Evolutionary conservation across 2,113 vertebrate species (phyloP), one percentile per base, ranked within the genome.

Genomic region (Xenopus borealis): DNA sequence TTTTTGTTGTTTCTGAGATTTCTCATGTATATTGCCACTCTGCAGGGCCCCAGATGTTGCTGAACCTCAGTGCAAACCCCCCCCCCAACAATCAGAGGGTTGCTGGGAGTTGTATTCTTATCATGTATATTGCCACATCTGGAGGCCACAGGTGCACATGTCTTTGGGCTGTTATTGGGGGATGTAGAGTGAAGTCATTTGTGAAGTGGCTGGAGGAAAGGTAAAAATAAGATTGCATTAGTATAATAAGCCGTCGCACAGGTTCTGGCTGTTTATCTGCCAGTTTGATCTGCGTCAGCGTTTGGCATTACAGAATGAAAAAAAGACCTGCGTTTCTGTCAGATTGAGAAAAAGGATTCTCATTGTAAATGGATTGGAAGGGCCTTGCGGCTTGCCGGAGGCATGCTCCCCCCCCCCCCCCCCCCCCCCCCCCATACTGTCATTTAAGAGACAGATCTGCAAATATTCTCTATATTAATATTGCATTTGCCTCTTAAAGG

Each of bases 391-490:
- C 74, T 70, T 46, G 74, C 74, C 74, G 10, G 67, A 77, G 74
- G 74, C 74, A 64, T 18, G 67, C 62, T 77, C 57, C 64, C 55
- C 63, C 58, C 74, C 73, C 67, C 74, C 74, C 64, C 74, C 64
- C 57, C 64, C 55, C 63, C 58, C 74, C 73, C 67, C 74, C 74
- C 64, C 74, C 64, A 66, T 75, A 75, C 74, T 77, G 74, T 77
- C 74, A 77, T 77, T 77, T 77, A 77, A 64, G 74, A 77, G 74
- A 70, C 74, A 77, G 74, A 77, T 77, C 74, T 77, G 74, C 74
- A 77, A 77, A 69, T 77, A 77, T 77, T 70, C 74, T 70, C 74
- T 70, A 62, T 69, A 70, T 77, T 77, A 77, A 77, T 77, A 77
- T 77, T 77, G 70, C 50, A 77, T 76, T 76, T 69, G 73, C 62